Conservation (phyloP, 2,113 vertebrate genomes). For the Genyomyrus donnyi region DNA sequence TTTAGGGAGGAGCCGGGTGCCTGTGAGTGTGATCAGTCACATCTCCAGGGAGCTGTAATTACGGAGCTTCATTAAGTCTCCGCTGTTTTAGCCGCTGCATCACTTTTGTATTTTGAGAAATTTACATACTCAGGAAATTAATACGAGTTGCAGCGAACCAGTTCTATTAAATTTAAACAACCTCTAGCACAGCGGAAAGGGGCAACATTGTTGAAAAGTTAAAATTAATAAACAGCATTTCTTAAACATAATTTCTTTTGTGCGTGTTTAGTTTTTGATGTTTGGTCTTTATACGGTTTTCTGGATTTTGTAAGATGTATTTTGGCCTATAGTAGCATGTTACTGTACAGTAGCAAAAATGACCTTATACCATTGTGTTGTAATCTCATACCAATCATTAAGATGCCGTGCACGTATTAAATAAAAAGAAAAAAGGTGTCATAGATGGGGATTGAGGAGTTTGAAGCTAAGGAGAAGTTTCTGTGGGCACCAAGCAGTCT, state of each 20-base stretch:
- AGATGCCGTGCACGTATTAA: background rate
- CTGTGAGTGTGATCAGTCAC: slow-evolving; percentile 69
- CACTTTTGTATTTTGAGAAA: slow-evolving; percentile 72
- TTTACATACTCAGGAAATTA: slow-evolving; percentile 87
- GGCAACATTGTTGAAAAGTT: background rate
- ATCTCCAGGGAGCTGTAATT: slow-evolving; percentile 60
- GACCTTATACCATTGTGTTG: background rate
- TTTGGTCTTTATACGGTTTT: background rate
- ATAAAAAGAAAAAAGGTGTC: background rate
- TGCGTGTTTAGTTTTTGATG: background rate
- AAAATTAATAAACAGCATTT: background rate
- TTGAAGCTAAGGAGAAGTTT: background rate
- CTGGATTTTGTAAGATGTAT: background rate
- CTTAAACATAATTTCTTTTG: background rate
- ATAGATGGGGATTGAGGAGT: background rate
- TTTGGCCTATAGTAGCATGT: background rate
- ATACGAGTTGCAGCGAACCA: slow-evolving; percentile 64
- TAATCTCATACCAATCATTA: background rate
- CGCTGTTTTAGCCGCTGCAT: slow-evolving; percentile 73
- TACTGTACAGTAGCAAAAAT: background rate
- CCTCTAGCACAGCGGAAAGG: slow-evolving; percentile 49
- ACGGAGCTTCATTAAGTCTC: slow-evolving; percentile 87
- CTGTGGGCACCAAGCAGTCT: background rate
- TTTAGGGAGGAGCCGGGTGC: slow-evolving; percentile 64
- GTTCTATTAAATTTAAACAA: slow-evolving; percentile 70